phyloP scores from a whole-genome alignment of 2,797 vertebrate genomes.

The Scolopax rusticola region DNA sequence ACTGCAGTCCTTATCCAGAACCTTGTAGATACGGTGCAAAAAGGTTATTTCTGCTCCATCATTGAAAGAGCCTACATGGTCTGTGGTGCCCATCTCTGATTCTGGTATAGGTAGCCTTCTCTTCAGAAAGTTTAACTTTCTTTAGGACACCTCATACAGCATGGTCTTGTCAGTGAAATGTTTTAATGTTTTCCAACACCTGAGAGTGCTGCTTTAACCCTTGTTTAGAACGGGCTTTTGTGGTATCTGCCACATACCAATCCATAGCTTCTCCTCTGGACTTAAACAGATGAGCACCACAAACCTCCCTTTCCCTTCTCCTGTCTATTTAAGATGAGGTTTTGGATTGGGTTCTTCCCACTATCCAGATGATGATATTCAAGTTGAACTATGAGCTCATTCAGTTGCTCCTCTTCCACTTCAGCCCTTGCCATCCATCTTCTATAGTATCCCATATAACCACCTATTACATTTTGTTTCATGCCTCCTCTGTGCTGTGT shows the following conservation, averaged over 20 bases:
- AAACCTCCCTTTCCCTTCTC: not conserved
- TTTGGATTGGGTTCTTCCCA: not conserved
- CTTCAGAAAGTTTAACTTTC: not conserved
- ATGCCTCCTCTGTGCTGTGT: not conserved
- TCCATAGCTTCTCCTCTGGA: not conserved
- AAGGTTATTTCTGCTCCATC: not conserved
- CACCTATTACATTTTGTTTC: not conserved
- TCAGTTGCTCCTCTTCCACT: not conserved
- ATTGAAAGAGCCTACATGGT: accelerated
- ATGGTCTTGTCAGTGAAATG: not conserved
- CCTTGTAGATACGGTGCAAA: not conserved
- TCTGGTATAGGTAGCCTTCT: not conserved
- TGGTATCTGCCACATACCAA: not conserved
- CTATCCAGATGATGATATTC: not conserved
- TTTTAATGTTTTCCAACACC: not conserved
- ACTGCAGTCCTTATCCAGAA: not conserved
- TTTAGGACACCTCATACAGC: not conserved
- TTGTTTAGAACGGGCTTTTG: not conserved
- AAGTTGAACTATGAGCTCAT: not conserved
- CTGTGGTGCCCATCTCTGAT: not conserved
- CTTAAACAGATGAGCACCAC: not conserved
- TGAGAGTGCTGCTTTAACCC: not conserved
- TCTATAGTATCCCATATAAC: not conserved
- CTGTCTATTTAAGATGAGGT: not conserved
- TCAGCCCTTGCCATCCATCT: not conserved